phyloP scores from a whole-genome alignment of 2,113 vertebrate genomes.

The Gobius niger region DNA sequence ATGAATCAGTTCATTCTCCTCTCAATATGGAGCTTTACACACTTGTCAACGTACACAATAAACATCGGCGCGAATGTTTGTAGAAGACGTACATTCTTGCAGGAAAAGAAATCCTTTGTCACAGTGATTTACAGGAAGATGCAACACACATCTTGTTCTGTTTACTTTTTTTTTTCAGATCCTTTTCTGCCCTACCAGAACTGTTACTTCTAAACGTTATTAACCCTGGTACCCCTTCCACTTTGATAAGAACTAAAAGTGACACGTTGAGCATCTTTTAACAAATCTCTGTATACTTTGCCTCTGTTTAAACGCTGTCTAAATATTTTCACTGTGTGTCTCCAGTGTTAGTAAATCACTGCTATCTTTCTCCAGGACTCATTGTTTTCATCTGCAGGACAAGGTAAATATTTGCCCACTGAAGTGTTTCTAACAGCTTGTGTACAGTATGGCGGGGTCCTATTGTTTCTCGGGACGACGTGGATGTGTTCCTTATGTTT shows the following conservation, averaged over 20 bases:
- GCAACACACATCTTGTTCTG: neutral
- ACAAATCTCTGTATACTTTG: neutral
- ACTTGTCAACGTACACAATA: conserved; percentile 1
- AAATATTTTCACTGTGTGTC: conserved; percentile 25
- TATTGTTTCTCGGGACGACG: conserved; percentile 54
- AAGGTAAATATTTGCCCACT: conserved; percentile 56
- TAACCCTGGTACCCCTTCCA: neutral
- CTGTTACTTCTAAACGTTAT: no score
- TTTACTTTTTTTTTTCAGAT: neutral
- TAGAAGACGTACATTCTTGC: neutral
- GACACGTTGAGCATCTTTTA: neutral
- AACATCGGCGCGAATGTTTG: neutral
- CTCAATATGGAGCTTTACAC: neutral
- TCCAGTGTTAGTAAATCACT: conserved; percentile 41
- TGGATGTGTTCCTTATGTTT: conserved; percentile 66
- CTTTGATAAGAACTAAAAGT: neutral
- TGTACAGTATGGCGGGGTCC: conserved; percentile 33
- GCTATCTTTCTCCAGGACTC: conserved; percentile 46
- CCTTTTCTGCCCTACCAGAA: neutral
- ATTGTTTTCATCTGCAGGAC: conserved; percentile 46
- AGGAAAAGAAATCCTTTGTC: neutral
- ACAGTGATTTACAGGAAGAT: neutral
- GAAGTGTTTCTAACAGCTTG: conserved; percentile 48
- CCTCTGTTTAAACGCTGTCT: conserved; percentile 2
- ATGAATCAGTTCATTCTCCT: neutral